A percentile compares a stretch with the other conserved stretches of the same genome.
Conservation (phyloP, 2,113 vertebrate genomes). For the Trogon melanurus region DNA sequence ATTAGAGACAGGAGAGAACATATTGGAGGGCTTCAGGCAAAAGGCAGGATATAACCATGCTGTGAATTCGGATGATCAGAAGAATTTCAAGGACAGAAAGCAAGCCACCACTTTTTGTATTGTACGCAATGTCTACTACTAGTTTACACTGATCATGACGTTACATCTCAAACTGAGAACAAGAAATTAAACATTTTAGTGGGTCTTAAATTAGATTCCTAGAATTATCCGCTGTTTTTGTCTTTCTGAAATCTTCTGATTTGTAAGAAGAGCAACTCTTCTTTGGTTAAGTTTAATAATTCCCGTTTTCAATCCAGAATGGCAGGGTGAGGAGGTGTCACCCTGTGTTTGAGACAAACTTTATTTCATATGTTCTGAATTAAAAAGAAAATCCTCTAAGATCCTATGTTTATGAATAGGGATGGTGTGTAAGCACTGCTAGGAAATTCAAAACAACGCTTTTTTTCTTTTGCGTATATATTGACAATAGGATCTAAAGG, state of each 20-base stretch:
- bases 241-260: not conserved
- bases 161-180: not conserved
- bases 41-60: not conserved
- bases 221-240: not conserved
- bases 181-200: not conserved
- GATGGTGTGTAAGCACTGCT: not conserved
- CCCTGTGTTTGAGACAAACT: not conserved
- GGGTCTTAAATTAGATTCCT: not conserved
- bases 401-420: not conserved
- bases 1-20: not conserved
- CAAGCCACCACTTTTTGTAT: not conserved
- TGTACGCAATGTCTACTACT: not conserved
- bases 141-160: not conserved
- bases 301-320: not conserved
- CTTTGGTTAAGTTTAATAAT: not conserved
- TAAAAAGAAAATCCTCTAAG: not conserved
- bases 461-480: not conserved
- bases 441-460: not conserved
- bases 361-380: not conserved
- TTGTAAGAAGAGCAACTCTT: not conserved
- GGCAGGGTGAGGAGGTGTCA: not conserved
- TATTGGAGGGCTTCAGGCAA: not conserved
- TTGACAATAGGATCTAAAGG: not conserved
- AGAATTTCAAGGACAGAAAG: not conserved
- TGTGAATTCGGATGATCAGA: not conserved